Percentiles rank a stretch among this genome's conserved stretches.
Conservation (phyloP, 2,797 vertebrate genomes). For the Amblyraja radiata region DNA sequence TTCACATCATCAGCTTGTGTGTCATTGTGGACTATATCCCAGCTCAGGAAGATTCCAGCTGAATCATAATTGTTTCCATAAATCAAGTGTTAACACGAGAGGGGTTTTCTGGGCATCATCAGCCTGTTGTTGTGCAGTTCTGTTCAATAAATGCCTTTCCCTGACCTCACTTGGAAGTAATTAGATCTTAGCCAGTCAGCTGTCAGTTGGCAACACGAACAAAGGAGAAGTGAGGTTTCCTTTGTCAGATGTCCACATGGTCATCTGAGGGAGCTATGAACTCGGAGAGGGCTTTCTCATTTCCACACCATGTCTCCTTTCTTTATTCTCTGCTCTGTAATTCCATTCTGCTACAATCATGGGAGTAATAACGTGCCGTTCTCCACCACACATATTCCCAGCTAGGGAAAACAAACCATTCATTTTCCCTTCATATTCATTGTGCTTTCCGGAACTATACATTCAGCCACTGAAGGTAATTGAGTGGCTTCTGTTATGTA, state of each 20-base stretch:
- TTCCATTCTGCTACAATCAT: background rate
- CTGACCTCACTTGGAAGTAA: constrained; percentile 99
- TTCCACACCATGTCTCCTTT: constrained; percentile 44
- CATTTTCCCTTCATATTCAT: background rate
- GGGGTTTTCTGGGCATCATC: constrained; percentile 73
- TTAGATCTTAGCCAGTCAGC: constrained; percentile 96
- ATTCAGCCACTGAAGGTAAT: background rate
- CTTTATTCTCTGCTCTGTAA: constrained; percentile 24
- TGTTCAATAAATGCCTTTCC: constrained; percentile 93
- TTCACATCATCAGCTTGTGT: constrained; percentile 64
- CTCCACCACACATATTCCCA: background rate
- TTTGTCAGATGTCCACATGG: constrained; percentile 65
- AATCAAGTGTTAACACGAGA: constrained; percentile 67
- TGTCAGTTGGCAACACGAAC: constrained; percentile 71
- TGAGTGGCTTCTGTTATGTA: background rate
- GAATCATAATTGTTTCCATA: constrained; percentile 80
- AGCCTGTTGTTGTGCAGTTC: constrained; percentile 72
- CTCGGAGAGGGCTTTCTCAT: constrained; percentile 55
- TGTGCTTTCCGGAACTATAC: background rate
- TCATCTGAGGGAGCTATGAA: constrained; percentile 88
- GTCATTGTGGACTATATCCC: constrained; percentile 65
- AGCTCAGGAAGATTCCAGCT: constrained; percentile 68
- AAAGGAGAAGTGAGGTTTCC: constrained; percentile 53
- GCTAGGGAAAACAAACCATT: background rate
- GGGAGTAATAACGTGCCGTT: background rate